These are phyloP conservation scores for Campylorhamphus procurvoides DNA, from an alignment of 2,113 vertebrate genomes.

Conservation along the genomic window DNA sequence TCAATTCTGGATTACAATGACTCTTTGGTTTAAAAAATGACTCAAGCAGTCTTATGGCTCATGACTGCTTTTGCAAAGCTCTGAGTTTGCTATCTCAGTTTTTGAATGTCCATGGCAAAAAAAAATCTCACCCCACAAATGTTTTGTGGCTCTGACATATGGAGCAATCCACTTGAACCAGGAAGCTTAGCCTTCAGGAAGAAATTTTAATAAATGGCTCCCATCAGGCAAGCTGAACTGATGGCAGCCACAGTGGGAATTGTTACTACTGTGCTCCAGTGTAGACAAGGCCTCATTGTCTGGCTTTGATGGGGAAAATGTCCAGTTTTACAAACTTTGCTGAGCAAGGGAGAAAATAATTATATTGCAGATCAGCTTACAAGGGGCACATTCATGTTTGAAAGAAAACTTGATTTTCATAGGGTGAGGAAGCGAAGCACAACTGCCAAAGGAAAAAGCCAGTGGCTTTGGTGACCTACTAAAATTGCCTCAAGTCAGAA, in stretches of 20 bases:
- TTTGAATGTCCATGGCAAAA: not conserved
- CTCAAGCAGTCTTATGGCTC: not conserved
- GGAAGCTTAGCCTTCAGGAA: not conserved
- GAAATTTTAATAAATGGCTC: not conserved
- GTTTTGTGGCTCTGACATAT: not conserved
- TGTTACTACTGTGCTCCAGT: constrained; percentile 1
- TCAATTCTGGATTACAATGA: not conserved
- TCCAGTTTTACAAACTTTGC: constrained; percentile 59
- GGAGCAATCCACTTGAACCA: not conserved
- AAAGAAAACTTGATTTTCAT: constrained; percentile 40
- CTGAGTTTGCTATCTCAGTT: not conserved
- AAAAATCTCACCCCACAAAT: not conserved
- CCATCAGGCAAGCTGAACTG: not conserved
- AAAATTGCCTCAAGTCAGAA: constrained; percentile 5
- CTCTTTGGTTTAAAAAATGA: not conserved
- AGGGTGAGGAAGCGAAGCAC: not conserved
- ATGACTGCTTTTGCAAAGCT: not conserved
- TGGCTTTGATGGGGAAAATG: constrained; percentile 28
- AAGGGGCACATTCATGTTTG: constrained; percentile 54
- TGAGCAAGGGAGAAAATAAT: constrained; percentile 70
- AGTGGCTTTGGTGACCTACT: not conserved
- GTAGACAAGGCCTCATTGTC: constrained; percentile 64
- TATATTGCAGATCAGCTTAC: constrained; percentile 56
- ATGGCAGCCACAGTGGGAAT: constrained; percentile 44
- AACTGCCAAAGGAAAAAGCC: constrained; percentile 20